A percentile compares a stretch with the other conserved stretches of the same genome.
phyloP scores from a whole-genome alignment of 2,113 vertebrate genomes.

The Ginglymostoma cirratum region DNA sequence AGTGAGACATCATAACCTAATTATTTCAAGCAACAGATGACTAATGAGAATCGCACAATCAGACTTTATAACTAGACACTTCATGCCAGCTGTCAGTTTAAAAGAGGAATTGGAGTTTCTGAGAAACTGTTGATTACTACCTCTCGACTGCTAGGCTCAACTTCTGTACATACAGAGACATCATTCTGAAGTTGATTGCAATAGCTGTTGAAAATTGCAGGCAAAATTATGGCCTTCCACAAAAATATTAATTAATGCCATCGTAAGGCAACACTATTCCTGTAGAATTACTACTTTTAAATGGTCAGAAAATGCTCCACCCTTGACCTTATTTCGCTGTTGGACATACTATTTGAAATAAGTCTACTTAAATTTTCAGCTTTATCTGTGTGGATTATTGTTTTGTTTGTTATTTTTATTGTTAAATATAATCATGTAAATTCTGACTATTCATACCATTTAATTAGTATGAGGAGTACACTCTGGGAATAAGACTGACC shows the following conservation, averaged over 20 bases:
- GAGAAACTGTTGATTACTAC: constrained; percentile 18
- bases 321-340: not conserved
- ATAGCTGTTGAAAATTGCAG: constrained; percentile 26
- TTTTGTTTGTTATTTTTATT: not conserved
- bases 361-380: not conserved
- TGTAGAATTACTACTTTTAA: constrained; percentile 37
- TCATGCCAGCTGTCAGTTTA: not conserved
- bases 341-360: not conserved
- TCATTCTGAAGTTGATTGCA: constrained; percentile 37
- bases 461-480: not conserved
- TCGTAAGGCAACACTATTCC: not conserved
- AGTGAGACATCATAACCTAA: not conserved
- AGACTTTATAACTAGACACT: not conserved
- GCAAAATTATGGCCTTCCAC: constrained; percentile 7
- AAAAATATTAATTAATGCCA: constrained; percentile 20
- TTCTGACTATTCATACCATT: not conserved
- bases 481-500: not conserved
- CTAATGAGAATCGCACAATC: not conserved
- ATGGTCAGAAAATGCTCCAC: not conserved
- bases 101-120: not conserved
- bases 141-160: not conserved
- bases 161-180: constrained; percentile 4
- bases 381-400: not conserved
- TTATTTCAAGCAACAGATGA: constrained; percentile 6
- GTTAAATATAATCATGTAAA: not conserved